phyloP scores from a whole-genome alignment of 2,113 vertebrate genomes.

The Mastomys natalensis region DNA sequence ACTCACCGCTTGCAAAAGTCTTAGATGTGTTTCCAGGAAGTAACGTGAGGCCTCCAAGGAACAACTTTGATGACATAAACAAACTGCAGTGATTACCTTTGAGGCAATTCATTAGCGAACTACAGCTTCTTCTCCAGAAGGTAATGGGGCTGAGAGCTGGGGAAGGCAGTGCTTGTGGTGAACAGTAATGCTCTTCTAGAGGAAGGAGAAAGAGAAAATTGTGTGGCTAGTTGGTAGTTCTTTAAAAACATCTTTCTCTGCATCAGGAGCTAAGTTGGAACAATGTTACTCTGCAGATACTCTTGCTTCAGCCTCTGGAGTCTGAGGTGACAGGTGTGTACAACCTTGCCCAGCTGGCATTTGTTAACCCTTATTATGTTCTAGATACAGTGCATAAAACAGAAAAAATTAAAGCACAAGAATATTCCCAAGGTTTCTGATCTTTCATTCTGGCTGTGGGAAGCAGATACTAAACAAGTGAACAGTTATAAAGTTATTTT shows the following conservation, averaged over 20 bases:
- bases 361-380: neutral
- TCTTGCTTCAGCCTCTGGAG: neutral
- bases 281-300: neutral
- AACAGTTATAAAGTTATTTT: constrained; percentile 11
- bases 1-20: neutral
- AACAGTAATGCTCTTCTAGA: neutral
- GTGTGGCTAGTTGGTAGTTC: neutral
- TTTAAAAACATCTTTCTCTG: neutral
- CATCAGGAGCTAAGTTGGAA: neutral
- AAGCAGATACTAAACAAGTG: neutral
- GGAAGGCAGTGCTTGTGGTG: neutral
- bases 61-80: neutral
- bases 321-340: neutral
- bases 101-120: neutral
- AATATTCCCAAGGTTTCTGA: neutral
- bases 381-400: neutral
- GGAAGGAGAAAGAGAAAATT: neutral
- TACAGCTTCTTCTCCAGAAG: neutral
- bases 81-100: neutral
- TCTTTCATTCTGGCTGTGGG: constrained; percentile 6
- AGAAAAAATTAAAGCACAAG: neutral
- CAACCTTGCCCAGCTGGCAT: neutral
- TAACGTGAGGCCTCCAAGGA: neutral
- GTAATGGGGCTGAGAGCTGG: neutral
- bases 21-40: constrained; percentile 17